phyloP scores from a whole-genome alignment of 92 coral and sea anemone species.

The Parazoanthus atlanticus region DNA sequence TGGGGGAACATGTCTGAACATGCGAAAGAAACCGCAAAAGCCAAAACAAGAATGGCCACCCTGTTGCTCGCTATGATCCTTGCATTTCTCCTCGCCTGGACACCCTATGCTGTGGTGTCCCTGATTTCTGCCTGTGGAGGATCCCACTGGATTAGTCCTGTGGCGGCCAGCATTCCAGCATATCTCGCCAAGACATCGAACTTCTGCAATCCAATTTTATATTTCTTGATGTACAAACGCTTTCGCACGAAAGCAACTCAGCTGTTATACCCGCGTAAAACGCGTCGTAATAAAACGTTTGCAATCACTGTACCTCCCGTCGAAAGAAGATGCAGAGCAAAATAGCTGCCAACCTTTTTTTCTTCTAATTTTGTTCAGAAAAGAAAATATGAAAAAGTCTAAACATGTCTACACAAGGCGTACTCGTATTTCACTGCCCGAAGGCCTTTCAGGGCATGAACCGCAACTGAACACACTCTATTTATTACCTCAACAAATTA shows the following conservation, averaged over 20 bases:
- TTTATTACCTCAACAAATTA: too few species aligned
- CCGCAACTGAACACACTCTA: too few species aligned
- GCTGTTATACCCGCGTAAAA: neutral
- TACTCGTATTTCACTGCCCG: too few species aligned
- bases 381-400: too few species aligned
- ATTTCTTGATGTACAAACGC: slow-evolving; percentile 68
- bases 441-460: too few species aligned
- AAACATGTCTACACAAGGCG: too few species aligned
- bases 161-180: slow-evolving; percentile 63
- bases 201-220: slow-evolving; percentile 75
- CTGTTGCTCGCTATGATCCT: slow-evolving; percentile 59
- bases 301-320: too few species aligned
- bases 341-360: too few species aligned
- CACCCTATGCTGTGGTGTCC: slow-evolving; percentile 86
- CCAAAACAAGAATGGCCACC: slow-evolving; percentile 51
- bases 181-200: slow-evolving; percentile 73
- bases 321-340: neutral
- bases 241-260: slow-evolving; percentile 49
- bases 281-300: neutral
- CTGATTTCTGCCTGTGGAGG: slow-evolving; percentile 57
- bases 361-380: too few species aligned
- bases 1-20: slow-evolving; percentile 63
- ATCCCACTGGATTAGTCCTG: slow-evolving; percentile 47
- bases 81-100: slow-evolving; percentile 83
- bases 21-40: slow-evolving; percentile 56